A percentile compares a stretch with the other conserved stretches of the same genome.
phyloP scores from a whole-genome alignment of 2,113 vertebrate species.

The Burhinus bistriatus region DNA sequence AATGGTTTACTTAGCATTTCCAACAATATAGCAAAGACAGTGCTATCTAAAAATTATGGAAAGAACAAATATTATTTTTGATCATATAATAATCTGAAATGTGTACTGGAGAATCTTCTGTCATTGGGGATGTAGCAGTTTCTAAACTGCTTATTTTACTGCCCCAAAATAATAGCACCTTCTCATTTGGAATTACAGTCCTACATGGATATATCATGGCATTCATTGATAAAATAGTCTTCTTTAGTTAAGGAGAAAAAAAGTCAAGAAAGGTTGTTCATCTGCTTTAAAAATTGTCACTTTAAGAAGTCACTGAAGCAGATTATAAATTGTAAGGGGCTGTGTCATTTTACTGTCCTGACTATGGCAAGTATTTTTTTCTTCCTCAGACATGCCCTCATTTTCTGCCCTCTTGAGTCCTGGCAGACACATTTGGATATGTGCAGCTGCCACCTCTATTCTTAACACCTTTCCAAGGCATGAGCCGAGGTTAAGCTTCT shows the following conservation, averaged over 20 bases:
- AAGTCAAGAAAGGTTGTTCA: not conserved
- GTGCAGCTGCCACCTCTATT: not conserved
- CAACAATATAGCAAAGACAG: not conserved
- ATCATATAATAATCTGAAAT: not conserved
- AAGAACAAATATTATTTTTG: not conserved
- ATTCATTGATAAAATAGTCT: not conserved
- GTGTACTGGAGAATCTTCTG: not conserved
- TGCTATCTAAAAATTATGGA: not conserved
- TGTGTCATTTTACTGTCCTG: not conserved
- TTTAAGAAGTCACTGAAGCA: not conserved
- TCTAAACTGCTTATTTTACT: not conserved
- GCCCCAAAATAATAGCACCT: not conserved
- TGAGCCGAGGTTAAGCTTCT: not conserved
- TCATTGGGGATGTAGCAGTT: not conserved
- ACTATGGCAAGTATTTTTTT: not conserved
- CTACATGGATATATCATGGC: not conserved
- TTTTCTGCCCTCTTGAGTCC: not conserved
- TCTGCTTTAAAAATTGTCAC: not conserved
- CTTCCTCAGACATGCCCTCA: not conserved
- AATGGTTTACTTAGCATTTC: not conserved
- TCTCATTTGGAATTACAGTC: not conserved
- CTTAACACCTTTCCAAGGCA: not conserved
- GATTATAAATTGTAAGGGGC: not conserved
- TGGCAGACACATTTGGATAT: not conserved
- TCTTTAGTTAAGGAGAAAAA: not conserved